Base-by-base conservation (phyloP, 53 echinoderm and acorn worm species). In the Arbacia lixula region DNA sequence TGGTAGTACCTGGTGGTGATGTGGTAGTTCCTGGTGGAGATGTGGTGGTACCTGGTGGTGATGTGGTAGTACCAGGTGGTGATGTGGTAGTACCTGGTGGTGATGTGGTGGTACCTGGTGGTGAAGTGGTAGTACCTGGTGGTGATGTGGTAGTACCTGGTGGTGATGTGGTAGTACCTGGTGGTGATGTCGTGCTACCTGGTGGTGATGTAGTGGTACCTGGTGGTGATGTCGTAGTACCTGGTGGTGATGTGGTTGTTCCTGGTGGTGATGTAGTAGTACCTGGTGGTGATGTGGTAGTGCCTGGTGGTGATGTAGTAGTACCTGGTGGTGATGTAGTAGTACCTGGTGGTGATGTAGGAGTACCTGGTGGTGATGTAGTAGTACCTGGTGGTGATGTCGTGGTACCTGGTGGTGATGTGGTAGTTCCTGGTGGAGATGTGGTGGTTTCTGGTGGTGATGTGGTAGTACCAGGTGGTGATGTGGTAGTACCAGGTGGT, bases 41-140 rank as follows among this genome's bases (percentile, higher is more conserved):
- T 40, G 69, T 9, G 38, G 42, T 40, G 33, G 42, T 69, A 69
- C 69, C 6, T 41, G 69, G 43, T 69, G 69, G 33, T 1, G 41
- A 46, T 17, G 52, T 32, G 5, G 72, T 51, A 9, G 72, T 42
- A 26, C 26, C 28, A 10, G 42, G 32, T 72, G 72, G n/a, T n/a
- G n/a, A n/a, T n/a, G n/a, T n/a, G n/a, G n/a, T 72, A 0, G 72
- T 72, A 32, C 72, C 72, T 30, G 72, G 51, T 40, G 68, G 38
- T 30, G 72, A 32, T 6, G 72, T 17, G 27, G 72, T 72, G 27
- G 72, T 72, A 5, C 52, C 72, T 31, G 72, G 51, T 31, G 72
- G 40, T 28, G 49, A 32, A 40, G 68, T 21, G 28, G 72, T 72
- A 5, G 46, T 71, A 0, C 29, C 71, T 25, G 71, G 39, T 17